Percentiles rank a stretch among this genome's conserved stretches.
These are phyloP conservation scores for fruit fly (Drosophila melanogaster) DNA, from an alignment of 1,140 invertebrate genomes.

Conservation along the genomic window Release_6_plus_ISO1_MT NT_033779.5:2434501-2435000, in stretches of 20 bases:
- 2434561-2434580: constrained; percentile 66
- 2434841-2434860: constrained; percentile 74
- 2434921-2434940: constrained; percentile 45
- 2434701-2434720: constrained; percentile 66
- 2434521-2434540: constrained; percentile 31
- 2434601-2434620: constrained; percentile 75
- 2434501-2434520: constrained; percentile 3
- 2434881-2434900: constrained; percentile 72
- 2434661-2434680: constrained; percentile 66
- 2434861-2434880: constrained; percentile 80
- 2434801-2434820: constrained; percentile 36
- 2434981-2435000: constrained; percentile 56
- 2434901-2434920: constrained; percentile 55
- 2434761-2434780: constrained; percentile 1
- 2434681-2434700: constrained; percentile 74
- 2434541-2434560: constrained; percentile 62
- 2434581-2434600: constrained; percentile 81
- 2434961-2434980: constrained; percentile 27
- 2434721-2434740: constrained; percentile 44
- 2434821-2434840: constrained; percentile 75
- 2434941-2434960: constrained; percentile 20
- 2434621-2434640: constrained; percentile 71
- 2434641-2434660: constrained; percentile 68
- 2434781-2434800: constrained; percentile 1
- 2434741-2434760: constrained; percentile 14